Evolutionary conservation across 2,888 invertebrate genomes (phyloP), one percentile per base, ranked within the genome.

Genomic region (Phyllotreta striolata): DNA sequence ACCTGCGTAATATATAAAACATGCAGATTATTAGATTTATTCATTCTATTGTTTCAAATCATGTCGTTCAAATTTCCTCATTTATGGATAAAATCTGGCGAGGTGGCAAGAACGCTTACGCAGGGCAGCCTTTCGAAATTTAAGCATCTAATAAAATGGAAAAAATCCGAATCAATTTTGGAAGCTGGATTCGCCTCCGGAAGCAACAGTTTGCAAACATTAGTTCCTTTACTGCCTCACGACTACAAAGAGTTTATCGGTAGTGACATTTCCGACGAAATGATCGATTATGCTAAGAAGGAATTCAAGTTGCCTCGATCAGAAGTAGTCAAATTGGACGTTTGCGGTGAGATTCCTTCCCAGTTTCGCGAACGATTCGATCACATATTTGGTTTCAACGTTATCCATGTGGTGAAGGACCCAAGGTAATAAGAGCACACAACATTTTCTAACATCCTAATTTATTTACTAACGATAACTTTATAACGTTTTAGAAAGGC

Each of bases 131-230:
- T n/a, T n/a, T n/a, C n/a, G n/a, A 62, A 62, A 55, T 55, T 49
- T 40, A 55, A 49, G 37, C 47, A 55, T 49, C 8, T 55, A 5
- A 24, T 62, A 3, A 55, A 46, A 55, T 62, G 62, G 62, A 62
- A 55, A 44, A 46, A 40, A n/a, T n/a, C n/a, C 2, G n/a, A n/a
- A n/a, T n/a, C n/a, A n/a, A n/a, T n/a, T n/a, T n/a, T n/a, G n/a
- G n/a, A n/a, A n/a, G n/a, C n/a, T n/a, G n/a, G n/a, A n/a, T n/a
- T n/a, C n/a, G n/a, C n/a, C n/a, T n/a, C n/a, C 14, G 57, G 57
- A n/a, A 24, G 37, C 9, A 46, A n/a, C n/a, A n/a, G n/a, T n/a
- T n/a, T n/a, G n/a, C n/a, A n/a, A n/a, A n/a, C n/a, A n/a, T n/a
- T n/a, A n/a, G n/a, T n/a, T n/a, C 47, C 57, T n/a, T 9, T 9